phyloP scores from a whole-genome alignment of 2,113 vertebrate genomes.

The Myotis brandtii region DNA sequence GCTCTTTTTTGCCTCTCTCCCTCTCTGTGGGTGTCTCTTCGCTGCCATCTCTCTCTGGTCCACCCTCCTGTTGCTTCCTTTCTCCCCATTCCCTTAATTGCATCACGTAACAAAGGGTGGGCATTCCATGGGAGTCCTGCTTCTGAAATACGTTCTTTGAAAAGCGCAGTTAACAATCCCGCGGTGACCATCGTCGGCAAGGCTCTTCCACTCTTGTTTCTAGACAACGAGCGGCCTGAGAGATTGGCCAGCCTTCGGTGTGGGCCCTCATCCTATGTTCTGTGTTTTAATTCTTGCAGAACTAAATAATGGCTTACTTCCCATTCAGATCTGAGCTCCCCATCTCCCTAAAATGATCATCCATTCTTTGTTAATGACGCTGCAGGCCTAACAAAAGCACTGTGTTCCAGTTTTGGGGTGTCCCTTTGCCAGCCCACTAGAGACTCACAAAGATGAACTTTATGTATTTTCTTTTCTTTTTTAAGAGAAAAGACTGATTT shows the following conservation, averaged over 20 bases:
- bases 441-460: neutral
- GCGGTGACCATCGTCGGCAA: fast-evolving
- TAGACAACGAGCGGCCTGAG: neutral
- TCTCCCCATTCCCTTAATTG: neutral
- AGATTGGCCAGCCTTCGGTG: fast-evolving
- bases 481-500: too few relatives aligned
- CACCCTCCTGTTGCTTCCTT: neutral
- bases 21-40: neutral
- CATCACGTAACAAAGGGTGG: neutral
- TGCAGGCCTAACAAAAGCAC: neutral
- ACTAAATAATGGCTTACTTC: neutral
- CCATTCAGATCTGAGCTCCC: neutral
- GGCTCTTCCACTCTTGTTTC: neutral
- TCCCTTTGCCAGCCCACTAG: neutral
- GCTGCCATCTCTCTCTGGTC: neutral
- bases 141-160: neutral
- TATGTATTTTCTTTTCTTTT: too few relatives aligned
- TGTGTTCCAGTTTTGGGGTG: neutral
- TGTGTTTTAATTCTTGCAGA: neutral
- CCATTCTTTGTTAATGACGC: neutral
- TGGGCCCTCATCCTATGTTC: fast-evolving
- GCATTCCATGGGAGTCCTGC: neutral
- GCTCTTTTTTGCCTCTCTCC: fast-evolving
- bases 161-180: neutral
- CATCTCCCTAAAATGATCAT: fast-evolving